Base-by-base conservation (phyloP, 2,888 invertebrate genomes). In the Tetragonisca angustula region DNA sequence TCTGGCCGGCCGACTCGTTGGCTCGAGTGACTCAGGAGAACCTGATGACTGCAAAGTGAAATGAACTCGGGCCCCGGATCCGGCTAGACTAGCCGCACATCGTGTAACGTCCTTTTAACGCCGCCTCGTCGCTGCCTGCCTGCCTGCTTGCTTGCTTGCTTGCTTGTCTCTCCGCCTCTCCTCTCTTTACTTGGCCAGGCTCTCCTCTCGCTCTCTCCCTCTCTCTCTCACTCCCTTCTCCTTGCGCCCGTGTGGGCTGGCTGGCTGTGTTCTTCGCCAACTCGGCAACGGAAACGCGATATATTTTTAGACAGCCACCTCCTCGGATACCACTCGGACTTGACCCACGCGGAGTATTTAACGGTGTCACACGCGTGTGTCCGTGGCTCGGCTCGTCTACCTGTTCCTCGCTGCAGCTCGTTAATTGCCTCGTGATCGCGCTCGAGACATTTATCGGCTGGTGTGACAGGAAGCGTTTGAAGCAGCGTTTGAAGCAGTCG, bases 21-120 rank as follows among this genome's bases (percentile, higher is more conserved):
- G 86, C 90, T 91, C 91, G 90, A 89, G 91, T 93, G 93, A 93
- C 92, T 93, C 93, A 93, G 90, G 89, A 89, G 88, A 89, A 88
- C 86, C 83, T 82, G 88, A 90, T 90, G 90, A 89, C 87, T 90
- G 87, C 87, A 88, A 89, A 90, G 91, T 89, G 91, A 91, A 91
- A 91, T 91, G 91, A 91, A 91, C 91, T 90, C 89, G 86, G 86
- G 85, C 80, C 81, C 88, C 86, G 89, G 88, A 90, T 90, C 90
- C 87, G 89, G 87, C 90, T 87, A 90, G 89, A 87, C 89, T 80
- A 80, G 85, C 81, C 82, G 82, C 71, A n/a, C 84, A 62, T 77
- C 83, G 87, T 88, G 78, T 84, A 89, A 90, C 90, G 84, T 90
- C 84, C 90, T 90, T 90, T 90, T 84, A 89, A 90, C 88, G 75